These are phyloP conservation scores for Corydoras sp. DNA, from an alignment of 2,113 vertebrate genomes.

Conservation along the genomic window DNA sequence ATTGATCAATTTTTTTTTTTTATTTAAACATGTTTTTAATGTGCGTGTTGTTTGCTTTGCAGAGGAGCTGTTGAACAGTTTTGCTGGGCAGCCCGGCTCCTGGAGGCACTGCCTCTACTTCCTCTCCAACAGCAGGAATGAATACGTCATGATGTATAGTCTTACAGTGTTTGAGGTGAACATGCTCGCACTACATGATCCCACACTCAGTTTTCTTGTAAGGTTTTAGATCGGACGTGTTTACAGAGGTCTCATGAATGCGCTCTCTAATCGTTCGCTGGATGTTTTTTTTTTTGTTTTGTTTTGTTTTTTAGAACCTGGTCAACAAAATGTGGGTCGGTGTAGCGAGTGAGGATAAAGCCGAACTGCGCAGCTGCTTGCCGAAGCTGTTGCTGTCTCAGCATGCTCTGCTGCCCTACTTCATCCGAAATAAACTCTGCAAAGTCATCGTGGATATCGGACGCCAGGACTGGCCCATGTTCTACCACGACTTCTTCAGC, in stretches of 20 bases:
- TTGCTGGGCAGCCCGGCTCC: constrained; percentile 94
- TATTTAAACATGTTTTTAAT: no score
- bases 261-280: no score
- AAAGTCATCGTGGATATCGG: constrained; percentile 98
- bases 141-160: constrained; percentile 99
- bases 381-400: constrained; percentile 92
- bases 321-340: constrained; percentile 99
- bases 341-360: constrained; percentile 91
- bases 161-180: constrained; percentile 96
- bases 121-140: constrained; percentile 92
- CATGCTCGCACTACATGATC: neutral
- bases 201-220: no score
- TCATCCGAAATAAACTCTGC: constrained; percentile 96
- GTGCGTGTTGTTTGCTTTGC: constrained; percentile 45
- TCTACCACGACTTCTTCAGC: constrained; percentile 98
- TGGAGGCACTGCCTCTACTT: constrained; percentile 98
- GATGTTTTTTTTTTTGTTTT: neutral
- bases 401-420: constrained; percentile 91
- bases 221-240: no score
- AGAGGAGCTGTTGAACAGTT: constrained; percentile 98
- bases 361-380: constrained; percentile 93
- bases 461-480: constrained; percentile 98
- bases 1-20: no score
- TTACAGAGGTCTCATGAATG: no score
- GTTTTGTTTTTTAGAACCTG: constrained; percentile 71